Evolutionary conservation across 2,888 invertebrate genomes (phyloP), one percentile per base, ranked within the genome.

Genomic region (Lepidochitona cinerea): DNA sequence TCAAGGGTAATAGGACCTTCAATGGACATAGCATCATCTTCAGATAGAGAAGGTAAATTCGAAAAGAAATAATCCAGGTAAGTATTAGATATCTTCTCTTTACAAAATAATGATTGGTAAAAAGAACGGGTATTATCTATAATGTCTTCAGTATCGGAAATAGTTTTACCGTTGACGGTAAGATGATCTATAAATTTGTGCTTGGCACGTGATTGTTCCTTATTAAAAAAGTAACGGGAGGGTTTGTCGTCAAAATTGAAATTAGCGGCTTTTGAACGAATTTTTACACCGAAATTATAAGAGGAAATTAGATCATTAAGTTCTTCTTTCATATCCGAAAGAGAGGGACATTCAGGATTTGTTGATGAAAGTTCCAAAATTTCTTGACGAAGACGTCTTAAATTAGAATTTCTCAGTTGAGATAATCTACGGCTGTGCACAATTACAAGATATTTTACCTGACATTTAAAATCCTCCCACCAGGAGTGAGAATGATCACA

Each of bases 191-290:
- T 68, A 36, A 32, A 29, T 26, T 71, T 71, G 4, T 64, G 33
- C 18, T 26, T n/a, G 23, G 37, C 37, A 7, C 41, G 9, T 1
- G 37, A 33, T 53, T 64, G 59, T 23, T 64, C 71, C 23, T 64
- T 59, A 26, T 5, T 29, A 37, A 64, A 71, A 64, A 59, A 64
- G 64, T 59, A 59, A 29, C 52, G 35, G 3, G 71, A 71, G 18
- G 71, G 64, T 71, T 71, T 71, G 26, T 71, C 71, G 33, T 36
- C 37, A 35, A n/a, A 14, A 49, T 68, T 36, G 4, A 68, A 68
- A 49, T 49, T 18, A 9, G n/a, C 18, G 12, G 32, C 68, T 23
- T 49, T 68, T 26, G 68, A 14, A 7, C 68, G 37, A 33, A 68
- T 49, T 49, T 41, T 37, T 37, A 29, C 41, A 18, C 68, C 68